These are phyloP conservation scores for Betta splendens DNA, from an alignment of 2,797 vertebrate species.

Conservation along the genomic window DNA sequence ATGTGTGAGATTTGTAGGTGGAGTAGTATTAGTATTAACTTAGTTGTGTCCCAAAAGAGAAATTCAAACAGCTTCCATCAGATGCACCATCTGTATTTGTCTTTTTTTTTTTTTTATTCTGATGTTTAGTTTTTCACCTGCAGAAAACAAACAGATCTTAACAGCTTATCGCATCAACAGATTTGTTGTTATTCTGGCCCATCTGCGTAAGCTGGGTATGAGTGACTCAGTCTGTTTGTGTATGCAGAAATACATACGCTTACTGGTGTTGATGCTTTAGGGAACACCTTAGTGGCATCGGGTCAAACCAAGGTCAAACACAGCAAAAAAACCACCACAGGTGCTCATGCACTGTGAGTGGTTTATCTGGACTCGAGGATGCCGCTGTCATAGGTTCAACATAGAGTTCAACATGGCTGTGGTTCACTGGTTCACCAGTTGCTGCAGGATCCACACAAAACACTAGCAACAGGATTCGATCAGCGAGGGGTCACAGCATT, in stretches of 20 bases:
- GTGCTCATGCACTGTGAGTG: neutral
- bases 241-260: neutral
- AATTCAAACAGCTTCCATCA: constrained; percentile 30
- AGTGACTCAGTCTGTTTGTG: constrained; percentile 2
- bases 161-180: constrained; percentile 9
- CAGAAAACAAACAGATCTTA: neutral
- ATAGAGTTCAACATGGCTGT: too few species aligned
- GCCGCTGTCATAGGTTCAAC: too few species aligned
- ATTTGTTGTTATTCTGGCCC: neutral
- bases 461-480: neutral
- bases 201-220: constrained; percentile 1
- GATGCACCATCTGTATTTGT: constrained; percentile 5
- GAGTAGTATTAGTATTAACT: constrained; percentile 19
- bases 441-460: neutral
- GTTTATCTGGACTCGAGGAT: neutral
- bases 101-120: constrained; percentile 7
- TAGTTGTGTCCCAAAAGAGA: constrained; percentile 20
- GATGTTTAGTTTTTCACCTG: constrained; percentile 5
- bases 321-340: neutral
- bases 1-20: constrained; percentile 14
- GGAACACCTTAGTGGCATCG: neutral
- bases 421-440: too few species aligned
- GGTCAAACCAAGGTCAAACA: neutral
- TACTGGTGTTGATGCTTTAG: neutral
- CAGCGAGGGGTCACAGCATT: constrained; percentile 6